phyloP scores from a whole-genome alignment of 2,888 invertebrate species.

The Drosophila nr. perissopoda region DNA sequence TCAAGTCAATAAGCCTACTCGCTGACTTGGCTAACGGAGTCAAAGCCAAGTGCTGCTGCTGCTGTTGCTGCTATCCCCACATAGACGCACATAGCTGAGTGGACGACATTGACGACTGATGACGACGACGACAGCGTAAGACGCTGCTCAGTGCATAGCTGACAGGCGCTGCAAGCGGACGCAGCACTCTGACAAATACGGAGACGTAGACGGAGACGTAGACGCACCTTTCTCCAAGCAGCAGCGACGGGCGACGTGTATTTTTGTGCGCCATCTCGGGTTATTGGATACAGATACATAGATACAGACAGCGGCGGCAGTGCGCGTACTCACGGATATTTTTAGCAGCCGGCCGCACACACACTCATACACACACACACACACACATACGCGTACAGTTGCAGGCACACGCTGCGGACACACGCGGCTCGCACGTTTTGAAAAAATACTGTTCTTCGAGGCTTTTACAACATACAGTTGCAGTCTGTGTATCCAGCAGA shows the following conservation, averaged over 20 bases:
- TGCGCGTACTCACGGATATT: conserved; percentile 75
- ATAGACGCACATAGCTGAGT: conserved; percentile 38
- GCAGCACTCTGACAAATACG: conserved; percentile 46
- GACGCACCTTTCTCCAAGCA: conserved; percentile 67
- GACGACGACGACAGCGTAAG: conserved; percentile 45
- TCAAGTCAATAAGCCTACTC: conserved; percentile 53
- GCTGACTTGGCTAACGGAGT: conserved; percentile 76
- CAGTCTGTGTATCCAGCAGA: conserved; percentile 45
- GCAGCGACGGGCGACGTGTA: conserved; percentile 40
- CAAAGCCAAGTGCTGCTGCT: conserved; percentile 74
- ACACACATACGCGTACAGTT: conserved; percentile 8
- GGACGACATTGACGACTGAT: conserved; percentile 68
- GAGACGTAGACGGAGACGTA: background rate
- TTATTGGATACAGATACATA: conserved; percentile 77
- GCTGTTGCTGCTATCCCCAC: conserved; percentile 39
- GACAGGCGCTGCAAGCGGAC: conserved; percentile 81
- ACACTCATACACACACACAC: conserved; percentile 15
- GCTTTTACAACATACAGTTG: conserved; percentile 54
- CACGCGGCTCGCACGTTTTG: conserved; percentile 78
- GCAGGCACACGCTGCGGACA: conserved; percentile 60
- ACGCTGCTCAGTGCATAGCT: conserved; percentile 77
- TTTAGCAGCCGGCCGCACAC: conserved; percentile 74
- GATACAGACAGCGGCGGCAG: conserved; percentile 48
- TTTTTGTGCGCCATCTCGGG: conserved; percentile 71
- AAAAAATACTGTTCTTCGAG: conserved; percentile 55